Base-by-base conservation (phyloP, 2,888 invertebrate species). In the Exocentrus adspersus region DNA sequence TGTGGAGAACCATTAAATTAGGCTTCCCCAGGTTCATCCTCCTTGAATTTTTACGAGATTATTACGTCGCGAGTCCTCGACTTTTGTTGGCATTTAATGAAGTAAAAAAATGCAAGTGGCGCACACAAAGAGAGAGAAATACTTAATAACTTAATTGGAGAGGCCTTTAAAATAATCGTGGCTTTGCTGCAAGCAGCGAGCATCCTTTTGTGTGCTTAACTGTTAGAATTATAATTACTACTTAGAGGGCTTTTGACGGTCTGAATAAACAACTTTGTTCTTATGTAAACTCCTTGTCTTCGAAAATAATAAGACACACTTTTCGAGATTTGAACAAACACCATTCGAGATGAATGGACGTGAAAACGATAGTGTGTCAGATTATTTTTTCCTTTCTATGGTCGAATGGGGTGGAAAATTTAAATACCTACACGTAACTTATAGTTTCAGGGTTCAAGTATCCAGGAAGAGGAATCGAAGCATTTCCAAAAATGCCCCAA, bases 111-210 rank as follows among this genome's bases (percentile, higher is more conserved):
- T 20, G 53, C 32, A 28, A 58, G 28, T 42, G 54, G 54, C 43
- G 28, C 50, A 24, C 20, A 64, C 56, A 57, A 42, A n/a, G n/a
- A n/a, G 42, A 28, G 32, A 46, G 46, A 46, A 57, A 46, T 57
- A 37, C 46, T 46, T 68, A 68, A 68, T 68, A 60, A 68, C 64
- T 65, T 68, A 68, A 68, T 68, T 68, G 65, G 57, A 68, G 56
- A 58, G 65, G 65, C 65, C 65, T 65, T 60, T 63, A 65, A 63
- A 68, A 65, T 63, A 65, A 65, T 68, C 63, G 61, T 60, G 51
- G 56, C 63, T 60, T 64, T 58, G 45, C 59, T 48, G n/a, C 46
- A n/a, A n/a, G n/a, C n/a, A 59, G 61, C 58, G 59, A 59, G 61
- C 58, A 63, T 68, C 63, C 46, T 57, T 57, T 57, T 43, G 46